Conservation (phyloP, 2,113 vertebrate genomes). For the Lucifuga dentata region DNA sequence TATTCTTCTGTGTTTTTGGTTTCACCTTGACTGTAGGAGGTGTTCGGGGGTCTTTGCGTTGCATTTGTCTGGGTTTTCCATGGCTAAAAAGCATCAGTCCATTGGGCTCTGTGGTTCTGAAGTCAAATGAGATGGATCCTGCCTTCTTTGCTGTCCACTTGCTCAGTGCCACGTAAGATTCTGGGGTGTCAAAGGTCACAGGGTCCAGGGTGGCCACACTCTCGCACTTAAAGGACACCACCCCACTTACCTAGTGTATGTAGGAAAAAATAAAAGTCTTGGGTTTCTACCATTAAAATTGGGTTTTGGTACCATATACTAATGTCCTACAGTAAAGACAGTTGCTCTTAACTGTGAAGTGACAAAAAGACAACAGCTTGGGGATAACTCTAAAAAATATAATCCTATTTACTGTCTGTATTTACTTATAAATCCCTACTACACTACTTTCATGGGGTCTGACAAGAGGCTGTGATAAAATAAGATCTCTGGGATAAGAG, state of each 20-base stretch:
- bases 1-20: too few species aligned
- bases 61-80: slow-evolving; percentile 90
- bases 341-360: slow-evolving; percentile 26
- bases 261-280: neutral
- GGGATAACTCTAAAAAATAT: slow-evolving; percentile 45
- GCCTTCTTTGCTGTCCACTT: slow-evolving; percentile 99
- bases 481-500: slow-evolving; percentile 25
- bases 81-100: slow-evolving; percentile 97
- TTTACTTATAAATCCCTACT: slow-evolving; percentile 26
- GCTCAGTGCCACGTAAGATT: slow-evolving; percentile 94
- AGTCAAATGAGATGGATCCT: slow-evolving; percentile 98
- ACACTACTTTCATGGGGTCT: slow-evolving; percentile 11
- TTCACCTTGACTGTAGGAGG: slow-evolving; percentile 92
- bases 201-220: slow-evolving; percentile 97
- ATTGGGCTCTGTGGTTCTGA: slow-evolving; percentile 96
- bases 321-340: slow-evolving; percentile 34
- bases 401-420: slow-evolving; percentile 53
- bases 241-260: slow-evolving; percentile 86
- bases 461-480: slow-evolving; percentile 27
- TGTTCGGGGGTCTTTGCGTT: slow-evolving; percentile 93
- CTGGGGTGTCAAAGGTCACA: slow-evolving; percentile 97
- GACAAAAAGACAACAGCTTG: slow-evolving; percentile 42
- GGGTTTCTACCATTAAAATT: neutral
- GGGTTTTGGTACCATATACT: neutral
- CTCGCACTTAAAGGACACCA: slow-evolving; percentile 98